A percentile compares a stretch with the other conserved stretches of the same genome.
phyloP scores from a whole-genome alignment of 2,888 invertebrate species.

The Netelia fuscicornis region DNA sequence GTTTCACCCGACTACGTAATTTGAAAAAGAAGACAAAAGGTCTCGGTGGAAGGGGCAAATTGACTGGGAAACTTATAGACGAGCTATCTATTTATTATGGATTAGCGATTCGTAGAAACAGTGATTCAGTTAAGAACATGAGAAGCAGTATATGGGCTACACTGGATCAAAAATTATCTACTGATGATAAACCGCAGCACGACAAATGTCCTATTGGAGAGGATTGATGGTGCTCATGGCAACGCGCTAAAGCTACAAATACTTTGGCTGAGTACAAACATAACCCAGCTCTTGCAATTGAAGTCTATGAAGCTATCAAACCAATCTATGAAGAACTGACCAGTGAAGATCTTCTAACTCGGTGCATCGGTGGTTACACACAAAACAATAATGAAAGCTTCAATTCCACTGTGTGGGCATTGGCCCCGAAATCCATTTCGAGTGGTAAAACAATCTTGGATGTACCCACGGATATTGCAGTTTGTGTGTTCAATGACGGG shows the following conservation, averaged over 20 bases:
- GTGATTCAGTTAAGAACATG: slow-evolving; percentile 64
- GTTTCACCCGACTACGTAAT: slow-evolving; percentile 67
- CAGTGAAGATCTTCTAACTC: slow-evolving; percentile 54
- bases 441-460: slow-evolving; percentile 62
- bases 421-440: slow-evolving; percentile 64
- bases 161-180: slow-evolving; percentile 71
- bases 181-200: slow-evolving; percentile 72
- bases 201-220: slow-evolving; percentile 67
- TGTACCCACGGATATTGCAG: slow-evolving; percentile 58
- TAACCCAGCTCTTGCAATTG: slow-evolving; percentile 26
- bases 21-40: slow-evolving; percentile 40
- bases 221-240: slow-evolving; percentile 69
- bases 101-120: slow-evolving; percentile 60
- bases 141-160: slow-evolving; percentile 69
- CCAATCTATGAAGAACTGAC: no score
- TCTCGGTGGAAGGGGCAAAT: slow-evolving; percentile 51
- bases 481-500: slow-evolving; percentile 62
- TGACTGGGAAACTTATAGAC: slow-evolving; percentile 46
- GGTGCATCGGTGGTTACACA: slow-evolving; percentile 65
- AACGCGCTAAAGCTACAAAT: slow-evolving; percentile 57
- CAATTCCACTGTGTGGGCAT: slow-evolving; percentile 60
- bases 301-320: no score
- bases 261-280: slow-evolving; percentile 51
- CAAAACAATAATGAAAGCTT: slow-evolving; percentile 66
- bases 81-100: slow-evolving; percentile 61